These are phyloP conservation scores for Origma solitaria DNA, from an alignment of 2,113 vertebrate species.

Conservation along the genomic window DNA sequence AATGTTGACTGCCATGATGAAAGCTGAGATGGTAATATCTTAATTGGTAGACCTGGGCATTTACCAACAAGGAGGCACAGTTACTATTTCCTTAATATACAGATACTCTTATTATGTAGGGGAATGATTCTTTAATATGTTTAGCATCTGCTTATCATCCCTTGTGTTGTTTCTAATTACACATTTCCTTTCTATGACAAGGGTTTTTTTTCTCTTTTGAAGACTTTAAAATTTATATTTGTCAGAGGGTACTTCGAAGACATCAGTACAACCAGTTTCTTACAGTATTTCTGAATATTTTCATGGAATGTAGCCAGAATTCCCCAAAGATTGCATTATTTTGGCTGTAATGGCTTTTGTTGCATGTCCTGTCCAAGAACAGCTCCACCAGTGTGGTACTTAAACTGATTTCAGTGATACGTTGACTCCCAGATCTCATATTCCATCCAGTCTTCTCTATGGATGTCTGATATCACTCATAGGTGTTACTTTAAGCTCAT, in stretches of 20 bases:
- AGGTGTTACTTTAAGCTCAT: background rate
- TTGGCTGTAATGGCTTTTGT: background rate
- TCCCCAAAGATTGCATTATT: background rate
- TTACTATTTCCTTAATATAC: background rate
- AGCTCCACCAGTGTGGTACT: background rate
- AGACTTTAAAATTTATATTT: background rate
- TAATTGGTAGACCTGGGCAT: background rate
- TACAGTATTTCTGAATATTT: background rate
- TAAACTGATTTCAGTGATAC: background rate
- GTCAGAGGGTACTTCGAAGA: background rate
- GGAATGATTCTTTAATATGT: background rate
- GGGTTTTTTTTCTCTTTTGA: background rate
- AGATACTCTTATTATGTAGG: background rate
- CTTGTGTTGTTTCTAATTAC: background rate
- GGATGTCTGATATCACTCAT: background rate
- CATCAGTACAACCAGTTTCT: background rate
- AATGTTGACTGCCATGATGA: background rate
- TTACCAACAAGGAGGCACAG: background rate
- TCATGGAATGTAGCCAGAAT: background rate
- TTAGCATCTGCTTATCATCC: background rate
- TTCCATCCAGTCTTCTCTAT: background rate
- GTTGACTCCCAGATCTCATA: background rate
- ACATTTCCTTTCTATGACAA: background rate
- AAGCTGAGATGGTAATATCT: background rate
- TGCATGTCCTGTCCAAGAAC: background rate